Percentiles rank a stretch among this genome's conserved stretches.
Evolutionary conservation across 2,113 vertebrate genomes (phyloP).

Genomic region (Gymnobelideus leadbeateri): DNA sequence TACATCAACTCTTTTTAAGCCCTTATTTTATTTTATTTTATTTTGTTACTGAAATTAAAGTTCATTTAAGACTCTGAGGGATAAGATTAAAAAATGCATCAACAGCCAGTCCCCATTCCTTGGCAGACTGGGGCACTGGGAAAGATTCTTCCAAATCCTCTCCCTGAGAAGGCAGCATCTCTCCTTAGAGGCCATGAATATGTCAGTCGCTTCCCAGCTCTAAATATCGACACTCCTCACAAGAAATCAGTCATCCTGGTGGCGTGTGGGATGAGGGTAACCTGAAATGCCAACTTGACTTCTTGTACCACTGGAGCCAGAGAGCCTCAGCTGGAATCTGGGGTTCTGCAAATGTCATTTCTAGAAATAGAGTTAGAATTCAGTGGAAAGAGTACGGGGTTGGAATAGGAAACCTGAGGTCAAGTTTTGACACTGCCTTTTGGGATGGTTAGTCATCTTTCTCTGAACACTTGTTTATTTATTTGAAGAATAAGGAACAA

Average conservation of each 20-base stretch:
- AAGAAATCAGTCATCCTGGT: neutral
- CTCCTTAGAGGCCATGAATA: neutral
- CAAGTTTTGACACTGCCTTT: constrained; percentile 2
- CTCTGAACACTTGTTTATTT: neutral
- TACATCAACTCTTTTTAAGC: constrained; percentile 51
- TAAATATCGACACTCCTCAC: fast-evolving
- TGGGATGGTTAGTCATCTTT: neutral
- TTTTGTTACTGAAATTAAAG: constrained; percentile 55
- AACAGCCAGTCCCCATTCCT: neutral
- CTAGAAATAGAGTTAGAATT: neutral
- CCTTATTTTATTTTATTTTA: constrained; percentile 66
- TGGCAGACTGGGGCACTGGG: neutral
- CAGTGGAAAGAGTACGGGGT: neutral
- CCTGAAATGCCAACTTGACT: neutral
- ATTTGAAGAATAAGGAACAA: neutral
- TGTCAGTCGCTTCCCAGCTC: neutral
- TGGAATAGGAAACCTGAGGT: neutral
- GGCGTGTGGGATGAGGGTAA: neutral
- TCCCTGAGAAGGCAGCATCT: neutral
- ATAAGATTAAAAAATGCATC: neutral
- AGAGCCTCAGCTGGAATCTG: neutral
- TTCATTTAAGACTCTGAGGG: constrained; percentile 38
- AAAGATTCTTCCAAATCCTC: neutral
- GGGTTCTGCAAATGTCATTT: neutral
- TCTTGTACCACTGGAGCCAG: fast-evolving